phyloP scores from a whole-genome alignment of 2,888 invertebrate species.

The Drosophila peninsularis region DNA sequence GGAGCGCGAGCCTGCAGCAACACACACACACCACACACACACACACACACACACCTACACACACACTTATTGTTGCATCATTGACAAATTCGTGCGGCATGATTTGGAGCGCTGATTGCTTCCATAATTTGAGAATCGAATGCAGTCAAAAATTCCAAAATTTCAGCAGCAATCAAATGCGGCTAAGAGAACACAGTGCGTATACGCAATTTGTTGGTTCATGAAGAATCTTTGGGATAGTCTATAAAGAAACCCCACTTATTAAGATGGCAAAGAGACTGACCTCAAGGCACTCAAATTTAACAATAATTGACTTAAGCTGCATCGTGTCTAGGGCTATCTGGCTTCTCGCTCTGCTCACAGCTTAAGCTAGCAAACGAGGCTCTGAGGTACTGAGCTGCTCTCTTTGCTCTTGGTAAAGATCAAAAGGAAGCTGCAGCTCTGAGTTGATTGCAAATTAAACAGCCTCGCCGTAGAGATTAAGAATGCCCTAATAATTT shows the following conservation, averaged over 20 bases:
- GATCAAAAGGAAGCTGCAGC: no score
- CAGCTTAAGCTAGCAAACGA: no score
- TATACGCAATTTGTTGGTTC: background rate
- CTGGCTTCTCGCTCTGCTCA: no score
- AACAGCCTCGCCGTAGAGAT: background rate
- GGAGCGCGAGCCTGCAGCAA: conserved; percentile 12
- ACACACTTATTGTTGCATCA: conserved; percentile 37
- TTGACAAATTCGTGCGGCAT: conserved; percentile 34
- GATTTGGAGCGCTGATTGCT: conserved; percentile 36
- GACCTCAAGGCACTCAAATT: no score
- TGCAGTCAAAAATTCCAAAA: conserved; percentile 43
- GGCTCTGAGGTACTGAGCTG: no score
- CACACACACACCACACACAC: background rate
- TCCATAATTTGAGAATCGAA: conserved; percentile 35
- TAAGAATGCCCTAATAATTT: background rate
- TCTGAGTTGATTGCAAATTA: conserved; percentile 1
- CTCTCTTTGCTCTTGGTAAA: no score
- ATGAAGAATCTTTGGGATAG: no score
- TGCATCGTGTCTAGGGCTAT: no score
- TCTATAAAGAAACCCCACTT: no score
- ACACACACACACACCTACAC: background rate
- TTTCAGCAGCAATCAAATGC: background rate
- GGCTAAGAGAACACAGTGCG: background rate
- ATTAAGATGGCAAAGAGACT: no score
- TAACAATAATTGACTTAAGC: no score